phyloP scores from a whole-genome alignment of 1,140 invertebrate genomes.

The Venturia canescens region DNA sequence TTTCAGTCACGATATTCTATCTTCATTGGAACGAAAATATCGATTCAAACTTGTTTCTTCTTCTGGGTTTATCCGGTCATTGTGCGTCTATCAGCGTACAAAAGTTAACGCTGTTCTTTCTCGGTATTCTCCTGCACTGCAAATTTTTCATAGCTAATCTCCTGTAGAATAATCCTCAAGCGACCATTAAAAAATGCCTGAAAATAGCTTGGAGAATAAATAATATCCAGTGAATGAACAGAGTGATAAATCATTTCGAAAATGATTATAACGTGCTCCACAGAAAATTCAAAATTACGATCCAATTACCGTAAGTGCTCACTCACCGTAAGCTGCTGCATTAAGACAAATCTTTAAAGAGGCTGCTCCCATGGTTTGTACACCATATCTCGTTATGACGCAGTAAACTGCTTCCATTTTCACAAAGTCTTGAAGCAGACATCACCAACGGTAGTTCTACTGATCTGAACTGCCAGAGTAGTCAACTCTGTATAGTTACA shows the following conservation, averaged over 20 bases:
- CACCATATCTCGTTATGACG: not conserved
- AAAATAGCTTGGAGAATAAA: too few species aligned
- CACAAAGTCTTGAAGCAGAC: not conserved
- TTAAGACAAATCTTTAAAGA: not conserved
- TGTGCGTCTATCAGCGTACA: too few species aligned
- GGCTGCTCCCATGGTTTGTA: not conserved
- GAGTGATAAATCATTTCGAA: not conserved
- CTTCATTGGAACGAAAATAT: constrained; percentile 54
- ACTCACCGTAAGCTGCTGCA: not conserved
- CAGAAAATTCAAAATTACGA: not conserved
- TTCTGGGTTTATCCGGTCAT: not conserved
- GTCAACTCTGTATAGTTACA: constrained; percentile 4
- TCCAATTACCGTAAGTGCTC: not conserved
- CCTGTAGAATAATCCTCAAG: too few species aligned
- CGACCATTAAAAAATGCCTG: too few species aligned
- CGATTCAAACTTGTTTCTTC: not conserved
- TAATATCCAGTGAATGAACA: not conserved
- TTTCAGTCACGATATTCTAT: constrained; percentile 49
- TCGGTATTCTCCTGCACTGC: too few species aligned
- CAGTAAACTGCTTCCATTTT: not conserved
- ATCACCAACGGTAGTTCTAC: not conserved
- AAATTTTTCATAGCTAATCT: too few species aligned
- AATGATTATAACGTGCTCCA: not conserved
- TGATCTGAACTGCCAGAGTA: constrained; percentile 16
- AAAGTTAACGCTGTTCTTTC: too few species aligned